Conservation (phyloP, 2,888 invertebrate species). For the Kryphioiulus occultus region DNA sequence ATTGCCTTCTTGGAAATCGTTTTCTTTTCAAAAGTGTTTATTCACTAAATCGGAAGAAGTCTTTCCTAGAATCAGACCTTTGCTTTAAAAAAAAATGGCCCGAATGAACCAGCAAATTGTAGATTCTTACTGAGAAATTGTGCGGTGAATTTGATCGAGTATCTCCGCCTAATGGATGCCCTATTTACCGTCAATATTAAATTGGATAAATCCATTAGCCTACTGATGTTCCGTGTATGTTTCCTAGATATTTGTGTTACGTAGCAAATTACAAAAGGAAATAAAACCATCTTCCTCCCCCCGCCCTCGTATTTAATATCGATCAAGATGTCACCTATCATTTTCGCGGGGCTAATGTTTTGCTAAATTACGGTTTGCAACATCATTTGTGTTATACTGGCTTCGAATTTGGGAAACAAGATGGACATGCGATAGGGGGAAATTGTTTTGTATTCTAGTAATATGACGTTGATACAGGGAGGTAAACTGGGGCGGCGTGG, state of each 20-base stretch:
- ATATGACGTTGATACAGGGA: not conserved
- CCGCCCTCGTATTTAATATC: not conserved
- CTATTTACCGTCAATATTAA: not conserved
- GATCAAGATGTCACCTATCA: conserved; percentile 32
- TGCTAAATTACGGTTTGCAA: not conserved
- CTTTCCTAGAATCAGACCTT: too few species aligned
- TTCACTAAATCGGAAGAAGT: too few species aligned
- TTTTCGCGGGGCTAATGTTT: not conserved
- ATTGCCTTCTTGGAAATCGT: too few species aligned
- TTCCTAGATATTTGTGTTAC: not conserved
- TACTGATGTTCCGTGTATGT: not conserved
- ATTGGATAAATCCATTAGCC: conserved; percentile 27
- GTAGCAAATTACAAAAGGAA: not conserved
- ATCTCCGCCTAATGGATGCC: not conserved
- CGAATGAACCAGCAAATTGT: too few species aligned
- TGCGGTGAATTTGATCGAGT: too few species aligned
- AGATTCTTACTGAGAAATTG: too few species aligned
- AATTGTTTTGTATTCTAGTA: not conserved
- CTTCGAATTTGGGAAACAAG: not conserved
- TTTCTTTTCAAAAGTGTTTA: too few species aligned
- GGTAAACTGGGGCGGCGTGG: not conserved
- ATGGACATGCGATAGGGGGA: not conserved
- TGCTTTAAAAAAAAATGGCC: too few species aligned
- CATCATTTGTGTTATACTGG: not conserved
- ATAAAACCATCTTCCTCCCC: not conserved